A percentile compares a stretch with the other conserved stretches of the same genome.
phyloP scores from a whole-genome alignment of 2,113 vertebrate genomes.

The Erythrolamprus reginae region DNA sequence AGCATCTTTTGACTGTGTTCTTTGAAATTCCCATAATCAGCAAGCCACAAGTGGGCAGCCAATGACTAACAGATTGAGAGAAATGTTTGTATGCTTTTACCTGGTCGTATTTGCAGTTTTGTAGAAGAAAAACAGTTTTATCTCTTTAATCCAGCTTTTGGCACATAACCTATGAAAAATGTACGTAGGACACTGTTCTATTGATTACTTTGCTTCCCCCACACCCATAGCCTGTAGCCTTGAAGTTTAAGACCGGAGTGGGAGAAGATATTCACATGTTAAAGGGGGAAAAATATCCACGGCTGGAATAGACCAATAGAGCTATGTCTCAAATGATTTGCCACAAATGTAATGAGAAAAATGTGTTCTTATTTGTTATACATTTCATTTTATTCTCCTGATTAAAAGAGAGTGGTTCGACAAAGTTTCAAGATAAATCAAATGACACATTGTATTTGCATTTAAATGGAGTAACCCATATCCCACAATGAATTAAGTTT shows the following conservation, averaged over 20 bases:
- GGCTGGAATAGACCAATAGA: constrained; percentile 49
- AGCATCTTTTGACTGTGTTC: constrained; percentile 43
- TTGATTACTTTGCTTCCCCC: constrained; percentile 47
- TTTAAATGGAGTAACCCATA: neutral
- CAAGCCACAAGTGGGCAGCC: constrained; percentile 47
- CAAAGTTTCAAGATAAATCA: constrained; percentile 35
- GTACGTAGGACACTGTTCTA: constrained; percentile 50
- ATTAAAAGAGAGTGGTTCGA: constrained; percentile 14
- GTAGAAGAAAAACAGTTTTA: constrained; percentile 56
- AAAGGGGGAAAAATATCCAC: constrained; percentile 40
- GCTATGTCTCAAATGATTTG: constrained; percentile 41
- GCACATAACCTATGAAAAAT: constrained; percentile 35
- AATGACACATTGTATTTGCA: constrained; percentile 33
- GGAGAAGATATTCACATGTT: constrained; percentile 39
- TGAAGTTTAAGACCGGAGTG: constrained; percentile 48
- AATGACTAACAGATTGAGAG: constrained; percentile 33
- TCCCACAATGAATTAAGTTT: neutral
- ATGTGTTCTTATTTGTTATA: constrained; percentile 26
- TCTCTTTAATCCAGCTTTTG: constrained; percentile 54
- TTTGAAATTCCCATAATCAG: constrained; percentile 37
- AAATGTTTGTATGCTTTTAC: constrained; percentile 41
- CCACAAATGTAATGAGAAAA: constrained; percentile 38
- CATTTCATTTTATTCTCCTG: constrained; percentile 23
- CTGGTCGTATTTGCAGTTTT: constrained; percentile 32
- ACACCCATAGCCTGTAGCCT: constrained; percentile 38